Conservation (phyloP, 1,140 invertebrate genomes). For the Ips nitidus region DNA sequence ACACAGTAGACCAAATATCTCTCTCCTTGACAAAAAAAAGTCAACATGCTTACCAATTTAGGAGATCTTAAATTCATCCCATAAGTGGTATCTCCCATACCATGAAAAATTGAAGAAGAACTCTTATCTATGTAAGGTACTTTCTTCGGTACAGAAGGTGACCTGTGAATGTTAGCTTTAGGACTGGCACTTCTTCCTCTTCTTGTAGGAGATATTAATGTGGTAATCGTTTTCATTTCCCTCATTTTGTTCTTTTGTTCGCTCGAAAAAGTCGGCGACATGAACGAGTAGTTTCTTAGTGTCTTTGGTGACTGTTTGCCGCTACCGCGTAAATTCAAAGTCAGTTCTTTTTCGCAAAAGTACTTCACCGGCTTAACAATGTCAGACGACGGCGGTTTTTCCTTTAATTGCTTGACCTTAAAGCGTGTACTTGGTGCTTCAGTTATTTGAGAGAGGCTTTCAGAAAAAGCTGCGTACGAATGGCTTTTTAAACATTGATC, state of each 20-base stretch:
- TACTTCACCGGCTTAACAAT: constrained; percentile 28
- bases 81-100: constrained; percentile 5
- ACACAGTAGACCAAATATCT: too few relatives aligned
- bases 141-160: constrained; percentile 14
- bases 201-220: constrained; percentile 41
- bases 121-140: constrained; percentile 37
- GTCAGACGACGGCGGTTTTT: constrained; percentile 6
- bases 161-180: constrained; percentile 18
- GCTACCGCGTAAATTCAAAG: constrained; percentile 5
- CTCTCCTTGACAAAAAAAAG: too few relatives aligned
- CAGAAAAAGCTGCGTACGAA: constrained; percentile 21
- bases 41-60: constrained; percentile 8
- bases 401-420: constrained; percentile 24
- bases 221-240: constrained; percentile 39
- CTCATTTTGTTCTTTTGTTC: constrained; percentile 45
- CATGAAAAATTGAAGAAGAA: constrained; percentile 29
- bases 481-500: constrained; percentile 21
- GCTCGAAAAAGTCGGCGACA: constrained; percentile 47
- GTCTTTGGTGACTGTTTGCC: constrained; percentile 20
- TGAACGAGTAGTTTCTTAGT: constrained; percentile 38
- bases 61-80: constrained; percentile 13
- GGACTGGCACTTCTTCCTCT: constrained; percentile 42
- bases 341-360: constrained; percentile 18
- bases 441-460: constrained; percentile 1
- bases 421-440: constrained; percentile 14